phyloP scores from a whole-genome alignment of 2,888 invertebrate species.

The Argyresthia albistria region DNA sequence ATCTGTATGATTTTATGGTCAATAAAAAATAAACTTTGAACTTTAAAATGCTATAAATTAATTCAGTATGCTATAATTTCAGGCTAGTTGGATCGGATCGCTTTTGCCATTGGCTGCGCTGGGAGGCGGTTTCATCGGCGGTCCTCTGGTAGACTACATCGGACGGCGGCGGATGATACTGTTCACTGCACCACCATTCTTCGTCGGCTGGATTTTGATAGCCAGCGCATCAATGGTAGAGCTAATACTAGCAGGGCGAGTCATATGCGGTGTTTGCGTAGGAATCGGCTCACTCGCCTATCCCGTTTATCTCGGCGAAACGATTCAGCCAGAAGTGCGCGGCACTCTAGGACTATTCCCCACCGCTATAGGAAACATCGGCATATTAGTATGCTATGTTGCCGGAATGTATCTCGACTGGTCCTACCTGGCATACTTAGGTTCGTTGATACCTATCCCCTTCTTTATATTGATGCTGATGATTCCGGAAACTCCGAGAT shows the following conservation, averaged over 20 bases:
- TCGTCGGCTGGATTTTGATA: slow-evolving; percentile 87
- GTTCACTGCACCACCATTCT: slow-evolving; percentile 84
- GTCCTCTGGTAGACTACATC: slow-evolving; percentile 88
- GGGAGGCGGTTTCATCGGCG: slow-evolving; percentile 86
- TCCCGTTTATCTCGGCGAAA: slow-evolving; percentile 95
- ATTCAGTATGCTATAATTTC: slow-evolving; percentile 12
- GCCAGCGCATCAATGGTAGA: slow-evolving; percentile 80
- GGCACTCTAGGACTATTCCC: slow-evolving; percentile 91
- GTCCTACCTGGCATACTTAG: slow-evolving; percentile 86
- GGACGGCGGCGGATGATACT: slow-evolving; percentile 88
- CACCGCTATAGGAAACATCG: slow-evolving; percentile 89
- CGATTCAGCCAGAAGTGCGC: slow-evolving; percentile 91
- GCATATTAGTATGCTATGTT: slow-evolving; percentile 84
- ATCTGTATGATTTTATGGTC: too few species aligned
- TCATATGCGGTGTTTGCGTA: slow-evolving; percentile 89
- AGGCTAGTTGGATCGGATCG: slow-evolving; percentile 92
- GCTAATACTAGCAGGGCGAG: slow-evolving; percentile 84
- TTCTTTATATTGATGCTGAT: slow-evolving; percentile 85
- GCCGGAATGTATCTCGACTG: slow-evolving; percentile 87
- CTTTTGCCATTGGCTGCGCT: slow-evolving; percentile 92
- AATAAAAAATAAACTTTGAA: too few species aligned
- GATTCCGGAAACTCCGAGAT: slow-evolving; percentile 95
- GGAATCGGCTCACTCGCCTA: slow-evolving; percentile 90
- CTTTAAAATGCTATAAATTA: too few species aligned
- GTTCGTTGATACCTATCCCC: slow-evolving; percentile 82